phyloP scores from a whole-genome alignment of 2,797 vertebrate species.

The Scleropages formosus region DNA sequence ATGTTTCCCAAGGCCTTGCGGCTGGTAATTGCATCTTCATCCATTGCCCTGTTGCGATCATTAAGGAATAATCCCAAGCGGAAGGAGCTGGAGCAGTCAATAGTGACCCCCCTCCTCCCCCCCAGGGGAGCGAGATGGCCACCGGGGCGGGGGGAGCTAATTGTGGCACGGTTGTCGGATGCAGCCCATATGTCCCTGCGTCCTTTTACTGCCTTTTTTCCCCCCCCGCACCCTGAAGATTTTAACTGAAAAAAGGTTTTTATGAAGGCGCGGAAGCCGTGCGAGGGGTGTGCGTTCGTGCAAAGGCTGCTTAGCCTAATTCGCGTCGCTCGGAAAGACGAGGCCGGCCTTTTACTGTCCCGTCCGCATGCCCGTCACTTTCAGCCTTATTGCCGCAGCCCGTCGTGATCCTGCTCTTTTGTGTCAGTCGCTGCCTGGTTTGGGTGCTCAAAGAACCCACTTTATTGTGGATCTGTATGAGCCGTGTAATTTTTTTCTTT shows the following conservation, averaged over 20 bases:
- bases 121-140: background rate
- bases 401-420: background rate
- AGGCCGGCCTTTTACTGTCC: background rate
- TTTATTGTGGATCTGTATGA: background rate
- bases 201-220: background rate
- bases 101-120: no score
- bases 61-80: conserved; percentile 16
- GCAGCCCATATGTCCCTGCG: conserved; percentile 5
- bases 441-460: background rate
- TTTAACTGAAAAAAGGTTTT: background rate
- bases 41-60: conserved; percentile 16
- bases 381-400: background rate
- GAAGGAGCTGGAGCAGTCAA: conserved; percentile 1
- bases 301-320: background rate
- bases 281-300: background rate
- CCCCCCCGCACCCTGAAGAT: background rate
- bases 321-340: no score
- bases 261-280: background rate
- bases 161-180: background rate
- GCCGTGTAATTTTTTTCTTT: background rate
- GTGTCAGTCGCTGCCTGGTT: background rate
- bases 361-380: background rate
- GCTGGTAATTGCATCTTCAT: conserved; percentile 16
- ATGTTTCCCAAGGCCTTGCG: background rate
- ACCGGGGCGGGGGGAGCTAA: background rate